A percentile compares a stretch with the other conserved stretches of the same genome.
Evolutionary conservation across 2,888 invertebrate genomes (phyloP).

Genomic region (Rhagophthalmus giganteus): DNA sequence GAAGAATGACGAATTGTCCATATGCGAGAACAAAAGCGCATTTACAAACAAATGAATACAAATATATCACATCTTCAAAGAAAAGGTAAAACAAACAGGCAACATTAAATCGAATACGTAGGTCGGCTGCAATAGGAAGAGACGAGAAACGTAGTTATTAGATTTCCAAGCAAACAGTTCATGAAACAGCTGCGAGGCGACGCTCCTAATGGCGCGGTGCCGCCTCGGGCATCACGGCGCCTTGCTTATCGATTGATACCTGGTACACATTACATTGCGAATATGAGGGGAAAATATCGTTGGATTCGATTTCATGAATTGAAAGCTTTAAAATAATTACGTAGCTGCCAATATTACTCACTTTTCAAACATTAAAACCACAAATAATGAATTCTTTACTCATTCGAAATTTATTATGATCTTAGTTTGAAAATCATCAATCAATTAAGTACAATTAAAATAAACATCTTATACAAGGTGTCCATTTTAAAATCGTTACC

Average conservation of each 20-base stretch:
- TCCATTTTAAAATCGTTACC: too few relatives aligned
- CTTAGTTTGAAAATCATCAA: too few relatives aligned
- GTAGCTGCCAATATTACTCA: constrained; percentile 10
- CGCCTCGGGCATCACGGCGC: constrained; percentile 45
- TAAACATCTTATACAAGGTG: too few relatives aligned
- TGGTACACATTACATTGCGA: constrained; percentile 33
- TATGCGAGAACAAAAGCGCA: constrained; percentile 24
- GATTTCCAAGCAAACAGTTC: constrained; percentile 53
- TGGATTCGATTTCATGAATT: constrained; percentile 15
- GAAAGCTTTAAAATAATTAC: constrained; percentile 15
- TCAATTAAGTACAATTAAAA: too few relatives aligned
- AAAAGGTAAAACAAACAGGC: constrained; percentile 33
- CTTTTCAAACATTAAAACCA: constrained; percentile 1
- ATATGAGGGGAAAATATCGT: constrained; percentile 16
- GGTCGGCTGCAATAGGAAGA: constrained; percentile 33
- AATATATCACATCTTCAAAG: constrained; percentile 37
- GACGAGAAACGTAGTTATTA: constrained; percentile 47
- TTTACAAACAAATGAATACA: constrained; percentile 36
- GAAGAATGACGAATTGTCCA: too few relatives aligned
- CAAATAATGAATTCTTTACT: too few relatives aligned
- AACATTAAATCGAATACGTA: constrained; percentile 30
- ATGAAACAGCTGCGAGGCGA: constrained; percentile 52
- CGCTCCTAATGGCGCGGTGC: constrained; percentile 45
- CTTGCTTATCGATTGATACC: constrained; percentile 49
- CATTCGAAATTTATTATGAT: too few relatives aligned